Evolutionary conservation across 2,113 vertebrate genomes (phyloP), one percentile per base, ranked within the genome.

Genomic region (Atherinomorus stipes): DNA sequence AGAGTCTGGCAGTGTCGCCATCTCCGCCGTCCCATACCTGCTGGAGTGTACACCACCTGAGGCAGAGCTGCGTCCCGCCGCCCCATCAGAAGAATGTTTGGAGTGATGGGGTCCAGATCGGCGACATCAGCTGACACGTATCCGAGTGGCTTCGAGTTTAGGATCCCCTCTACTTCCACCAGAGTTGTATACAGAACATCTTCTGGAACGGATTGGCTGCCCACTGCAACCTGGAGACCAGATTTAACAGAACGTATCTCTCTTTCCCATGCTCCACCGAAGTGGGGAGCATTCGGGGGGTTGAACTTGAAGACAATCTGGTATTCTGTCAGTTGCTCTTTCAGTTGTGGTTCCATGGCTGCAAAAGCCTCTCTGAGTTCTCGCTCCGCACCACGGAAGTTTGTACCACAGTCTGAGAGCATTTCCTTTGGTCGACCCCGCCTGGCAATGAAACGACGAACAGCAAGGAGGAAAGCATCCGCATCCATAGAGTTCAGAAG

Each of bases 251-350:
- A 71, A 1, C 18, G 40, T 7, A 60, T 37, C 40, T 61, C 31
- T 2, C 56, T 61, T 18, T 51, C 4, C 44, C 67, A 42, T 21
- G 37, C 28, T 37, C 23, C 45, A 6, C 63, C 49, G 38, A 52
- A 65, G 25, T 65, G 47, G 11, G 63, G 31, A 22, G 31, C 49
- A 38, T 26, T 65, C 37, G 16, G 15, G 0, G 49, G 34, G 28
- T 65, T 52, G 31, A 65, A 52, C 28, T 52, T 31, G 22, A 65
- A 37, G 15, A 52, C 28, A 4, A 65, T 65, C 34, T 52, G n/a
- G 15, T 22, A 25, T 22, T 56, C 12, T 18, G 25, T 8, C 16
- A 56, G 26, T 1, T 31, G 26, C 31, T 56, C 25, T 31, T 31
- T 31, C 7, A 31, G 28, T 31, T 31, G 28, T 3, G 28, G 37